Evolutionary conservation across 1,140 invertebrate species (phyloP).

Genomic region (Pseudomyrmex cubaensis): DNA sequence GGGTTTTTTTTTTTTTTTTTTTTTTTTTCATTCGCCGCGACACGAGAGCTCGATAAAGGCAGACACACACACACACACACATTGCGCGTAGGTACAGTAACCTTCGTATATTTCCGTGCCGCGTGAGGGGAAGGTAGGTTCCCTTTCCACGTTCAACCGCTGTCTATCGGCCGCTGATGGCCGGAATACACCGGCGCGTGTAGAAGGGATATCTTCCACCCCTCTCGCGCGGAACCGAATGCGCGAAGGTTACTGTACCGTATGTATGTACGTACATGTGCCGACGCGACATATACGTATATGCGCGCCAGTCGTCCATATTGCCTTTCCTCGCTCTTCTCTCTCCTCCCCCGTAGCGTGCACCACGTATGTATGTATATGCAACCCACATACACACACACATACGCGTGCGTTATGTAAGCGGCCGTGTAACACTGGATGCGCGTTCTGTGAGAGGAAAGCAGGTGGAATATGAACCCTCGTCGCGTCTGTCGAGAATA

Average conservation of each 20-base stretch:
- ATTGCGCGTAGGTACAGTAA: too few relatives aligned
- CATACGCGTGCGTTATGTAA: constrained; percentile 67
- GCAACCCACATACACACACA: background rate
- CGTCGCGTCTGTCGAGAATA: constrained; percentile 35
- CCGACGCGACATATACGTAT: constrained; percentile 19
- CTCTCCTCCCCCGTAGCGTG: too few relatives aligned
- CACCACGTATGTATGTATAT: constrained; percentile 14
- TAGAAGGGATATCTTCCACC: too few relatives aligned
- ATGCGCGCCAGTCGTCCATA: constrained; percentile 48
- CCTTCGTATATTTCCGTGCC: too few relatives aligned
- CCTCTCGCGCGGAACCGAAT: too few relatives aligned
- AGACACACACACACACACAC: constrained; percentile 10
- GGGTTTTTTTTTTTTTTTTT: constrained; percentile 53
- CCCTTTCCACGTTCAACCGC: too few relatives aligned
- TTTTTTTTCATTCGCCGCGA: background rate
- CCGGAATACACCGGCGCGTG: too few relatives aligned
- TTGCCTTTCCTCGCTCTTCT: constrained; percentile 20
- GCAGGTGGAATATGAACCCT: constrained; percentile 67
- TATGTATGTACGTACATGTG: constrained; percentile 12
- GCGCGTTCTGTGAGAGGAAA: constrained; percentile 52
- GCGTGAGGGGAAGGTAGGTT: too few relatives aligned
- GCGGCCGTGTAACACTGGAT: constrained; percentile 71
- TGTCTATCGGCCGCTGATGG: too few relatives aligned
- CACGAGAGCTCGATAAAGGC: constrained; percentile 43
- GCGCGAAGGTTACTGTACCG: too few relatives aligned